Evolutionary conservation across 2,113 vertebrate species (phyloP).

Genomic region (Okapia johnstoni): DNA sequence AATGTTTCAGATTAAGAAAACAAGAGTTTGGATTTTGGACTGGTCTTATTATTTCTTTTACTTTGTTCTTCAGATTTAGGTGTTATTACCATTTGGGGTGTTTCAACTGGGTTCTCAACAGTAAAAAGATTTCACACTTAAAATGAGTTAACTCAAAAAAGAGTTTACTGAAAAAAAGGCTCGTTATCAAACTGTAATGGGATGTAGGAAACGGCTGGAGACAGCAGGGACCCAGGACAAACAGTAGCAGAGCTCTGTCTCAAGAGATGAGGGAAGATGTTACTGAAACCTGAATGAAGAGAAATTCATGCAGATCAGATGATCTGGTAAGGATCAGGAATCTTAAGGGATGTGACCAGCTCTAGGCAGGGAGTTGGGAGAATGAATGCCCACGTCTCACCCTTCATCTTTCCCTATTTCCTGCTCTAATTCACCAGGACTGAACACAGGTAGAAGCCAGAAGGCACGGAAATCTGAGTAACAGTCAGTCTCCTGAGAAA

Average conservation of each 20-base stretch:
- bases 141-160: not conserved
- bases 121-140: not conserved
- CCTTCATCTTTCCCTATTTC: not conserved
- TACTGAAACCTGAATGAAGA: not conserved
- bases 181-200: not conserved
- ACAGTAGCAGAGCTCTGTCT: not conserved
- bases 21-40: not conserved
- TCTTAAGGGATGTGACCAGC: not conserved
- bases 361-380: not conserved
- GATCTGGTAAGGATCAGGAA: not conserved
- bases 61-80: not conserved
- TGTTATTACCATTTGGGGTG: not conserved
- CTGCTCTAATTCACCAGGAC: not conserved
- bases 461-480: not conserved
- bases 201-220: not conserved
- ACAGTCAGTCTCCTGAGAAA: not conserved
- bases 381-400: not conserved
- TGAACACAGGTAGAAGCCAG: not conserved
- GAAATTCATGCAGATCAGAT: not conserved
- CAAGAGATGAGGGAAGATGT: not conserved
- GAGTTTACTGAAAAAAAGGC: not conserved
- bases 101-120: not conserved
- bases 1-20: not conserved
- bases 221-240: rapidly evolving
- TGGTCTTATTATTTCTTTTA: not conserved